Evolutionary conservation across 2,797 vertebrate species (phyloP), one percentile per base, ranked within the genome.

Genomic region (Acanthopagrus latus): DNA sequence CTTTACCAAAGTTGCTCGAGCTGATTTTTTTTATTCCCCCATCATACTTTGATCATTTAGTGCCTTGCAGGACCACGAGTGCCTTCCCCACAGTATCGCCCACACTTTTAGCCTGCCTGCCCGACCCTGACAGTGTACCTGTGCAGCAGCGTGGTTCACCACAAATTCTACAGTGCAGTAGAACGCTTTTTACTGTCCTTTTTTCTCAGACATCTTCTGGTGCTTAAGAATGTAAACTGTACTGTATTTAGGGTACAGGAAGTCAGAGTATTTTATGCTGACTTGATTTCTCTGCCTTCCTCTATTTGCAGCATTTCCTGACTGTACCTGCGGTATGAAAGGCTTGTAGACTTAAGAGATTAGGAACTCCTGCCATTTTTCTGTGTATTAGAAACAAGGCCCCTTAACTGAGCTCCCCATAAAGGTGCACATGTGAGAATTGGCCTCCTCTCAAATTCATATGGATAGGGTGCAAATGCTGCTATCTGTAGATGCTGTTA

Each of bases 1-100:
- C 54, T 73, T 77, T 72, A 79, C 78, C 82, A 83, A 86, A 88
- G 86, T 75, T 74, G 78, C 59, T 59, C 14, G 76, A 21, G 76
- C 18, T 77, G 64, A 75, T 78, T 71, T 63, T 60, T 62, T 50
- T 7, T 27, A n/a, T 7, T 1, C 7, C 51, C 2, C 62, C 55
- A n/a, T 63, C 64, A 29, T 46, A 73, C 77, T 85, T 64, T 75
- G 66, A 82, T 71, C 18, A 2, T 63, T 76, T 74, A 73, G 47
- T 20, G 4, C 43, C 0, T 64, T 56, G 25, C 54, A 74, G 66
- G n/a, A 41, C 23, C 51, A 21, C 3, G 13, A 25, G 60, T 74
- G 63, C 64, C n/a, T 75, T 80, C 2, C 54, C 12, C 25, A 1
- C 5, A 2, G 47, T 25, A 18, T 2, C 54, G 43, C 51, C 51